These are phyloP conservation scores for Buceros bicornis DNA, from an alignment of 2,797 vertebrate species.

Conservation along the genomic window DNA sequence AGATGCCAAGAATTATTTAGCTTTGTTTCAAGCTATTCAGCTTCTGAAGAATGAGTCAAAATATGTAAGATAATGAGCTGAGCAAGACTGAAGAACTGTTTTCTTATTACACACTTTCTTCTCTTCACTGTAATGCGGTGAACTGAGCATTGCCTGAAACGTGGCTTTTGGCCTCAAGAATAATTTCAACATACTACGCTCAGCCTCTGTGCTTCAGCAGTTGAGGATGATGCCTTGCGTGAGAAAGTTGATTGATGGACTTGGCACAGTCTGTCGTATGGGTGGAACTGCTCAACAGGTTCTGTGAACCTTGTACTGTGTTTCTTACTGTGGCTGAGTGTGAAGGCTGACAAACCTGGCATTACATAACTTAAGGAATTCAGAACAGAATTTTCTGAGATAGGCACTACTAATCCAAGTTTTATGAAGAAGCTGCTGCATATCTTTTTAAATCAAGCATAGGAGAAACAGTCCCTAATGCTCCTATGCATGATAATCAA, in stretches of 20 bases:
- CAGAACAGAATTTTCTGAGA: neutral
- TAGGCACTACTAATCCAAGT: neutral
- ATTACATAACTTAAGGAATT: neutral
- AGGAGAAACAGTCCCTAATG: neutral
- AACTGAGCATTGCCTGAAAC: neutral
- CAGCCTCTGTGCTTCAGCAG: neutral
- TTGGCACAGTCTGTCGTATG: neutral
- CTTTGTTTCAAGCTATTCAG: neutral
- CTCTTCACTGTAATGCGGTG: neutral
- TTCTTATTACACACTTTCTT: neutral
- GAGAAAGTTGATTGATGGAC: neutral
- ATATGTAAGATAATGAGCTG: neutral
- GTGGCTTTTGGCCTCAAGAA: neutral
- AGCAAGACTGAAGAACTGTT: neutral
- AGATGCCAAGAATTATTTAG: conserved; percentile 43
- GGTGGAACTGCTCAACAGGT: neutral
- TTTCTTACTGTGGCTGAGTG: rapidly evolving
- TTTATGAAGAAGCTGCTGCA: neutral
- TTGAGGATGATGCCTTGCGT: neutral
- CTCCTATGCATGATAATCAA: neutral
- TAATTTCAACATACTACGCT: neutral
- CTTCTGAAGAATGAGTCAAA: conserved; percentile 18
- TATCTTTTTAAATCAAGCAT: neutral
- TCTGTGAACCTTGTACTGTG: neutral
- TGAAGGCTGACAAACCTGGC: neutral